phyloP scores from a whole-genome alignment of 2,888 invertebrate genomes.

The Octodonta nipae region DNA sequence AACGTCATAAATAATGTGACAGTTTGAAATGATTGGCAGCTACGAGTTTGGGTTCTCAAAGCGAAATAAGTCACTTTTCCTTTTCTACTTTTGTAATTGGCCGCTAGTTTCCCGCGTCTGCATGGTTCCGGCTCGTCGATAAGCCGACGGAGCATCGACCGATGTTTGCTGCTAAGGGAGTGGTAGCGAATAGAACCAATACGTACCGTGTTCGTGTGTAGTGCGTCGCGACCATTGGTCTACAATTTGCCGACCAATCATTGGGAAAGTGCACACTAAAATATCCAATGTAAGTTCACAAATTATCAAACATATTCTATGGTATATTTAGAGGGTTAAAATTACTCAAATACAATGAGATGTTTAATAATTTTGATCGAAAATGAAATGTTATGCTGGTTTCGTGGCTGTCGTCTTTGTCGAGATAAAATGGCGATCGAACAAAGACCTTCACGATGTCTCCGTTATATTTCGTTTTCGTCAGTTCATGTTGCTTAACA shows the following conservation, averaged over 20 bases:
- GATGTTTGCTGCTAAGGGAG: conserved; percentile 41
- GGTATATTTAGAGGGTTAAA: conserved; percentile 27
- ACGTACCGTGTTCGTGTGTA: conserved; percentile 50
- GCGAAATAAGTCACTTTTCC: conserved; percentile 23
- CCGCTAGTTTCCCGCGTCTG: conserved; percentile 33
- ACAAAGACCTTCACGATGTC: no score
- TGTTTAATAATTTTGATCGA: no score
- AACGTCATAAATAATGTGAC: no score
- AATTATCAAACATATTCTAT: conserved; percentile 46
- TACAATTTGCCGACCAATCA: conserved; percentile 80
- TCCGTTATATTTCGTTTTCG: no score
- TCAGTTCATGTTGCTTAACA: no score
- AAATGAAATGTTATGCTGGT: no score
- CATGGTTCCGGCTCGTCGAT: conserved; percentile 28
- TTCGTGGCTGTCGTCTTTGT: no score
- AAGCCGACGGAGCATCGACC: conserved; percentile 32
- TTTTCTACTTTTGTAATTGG: conserved; percentile 34
- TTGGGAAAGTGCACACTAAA: conserved; percentile 64
- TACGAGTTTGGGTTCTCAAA: no score
- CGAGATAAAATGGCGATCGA: no score
- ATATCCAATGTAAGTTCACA: conserved; percentile 63
- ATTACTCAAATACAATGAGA: no score
- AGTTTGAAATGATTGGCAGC: no score
- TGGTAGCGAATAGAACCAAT: conserved; percentile 60
- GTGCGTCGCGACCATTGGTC: conserved; percentile 73